Percentiles rank a stretch among this genome's conserved stretches.
These are phyloP conservation scores for Elegia similella DNA, from an alignment of 2,888 invertebrate genomes.

Conservation along the genomic window DNA sequence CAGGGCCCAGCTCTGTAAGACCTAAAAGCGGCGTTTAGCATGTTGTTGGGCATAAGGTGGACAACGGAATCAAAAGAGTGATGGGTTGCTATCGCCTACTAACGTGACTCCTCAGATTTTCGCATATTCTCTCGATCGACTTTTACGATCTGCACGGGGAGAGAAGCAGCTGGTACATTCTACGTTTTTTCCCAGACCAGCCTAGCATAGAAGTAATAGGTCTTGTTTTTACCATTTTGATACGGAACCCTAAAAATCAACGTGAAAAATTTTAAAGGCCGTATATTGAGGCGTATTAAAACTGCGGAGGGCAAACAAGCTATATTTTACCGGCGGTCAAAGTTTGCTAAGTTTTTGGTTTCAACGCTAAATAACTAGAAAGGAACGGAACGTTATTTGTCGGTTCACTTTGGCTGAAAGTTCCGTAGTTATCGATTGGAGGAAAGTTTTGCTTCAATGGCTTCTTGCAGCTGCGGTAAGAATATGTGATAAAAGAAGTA, in stretches of 20 bases:
- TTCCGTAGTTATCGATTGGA: conserved; percentile 5
- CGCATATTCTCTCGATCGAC: no score
- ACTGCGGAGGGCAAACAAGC: conserved; percentile 2
- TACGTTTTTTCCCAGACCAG: no score
- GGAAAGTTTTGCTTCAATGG: not conserved
- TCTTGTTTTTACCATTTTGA: no score
- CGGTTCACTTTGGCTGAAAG: conserved; percentile 1
- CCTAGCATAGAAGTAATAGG: not conserved
- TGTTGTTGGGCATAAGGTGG: no score
- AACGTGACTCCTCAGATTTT: no score
- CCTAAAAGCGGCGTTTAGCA: no score
- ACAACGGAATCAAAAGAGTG: no score
- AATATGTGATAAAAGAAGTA: no score
- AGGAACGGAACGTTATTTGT: not conserved
- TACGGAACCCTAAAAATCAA: not conserved
- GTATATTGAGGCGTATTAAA: not conserved
- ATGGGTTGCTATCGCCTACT: no score
- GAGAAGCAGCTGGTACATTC: no score
- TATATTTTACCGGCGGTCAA: conserved; percentile 5
- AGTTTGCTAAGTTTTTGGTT: conserved; percentile 9
- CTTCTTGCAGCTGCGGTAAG: not conserved
- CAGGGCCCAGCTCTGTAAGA: no score
- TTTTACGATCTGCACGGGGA: no score
- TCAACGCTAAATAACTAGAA: not conserved
- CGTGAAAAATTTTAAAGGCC: not conserved